Percentiles rank a stretch among this genome's conserved stretches.
Evolutionary conservation across 2,888 invertebrate species (phyloP).

Genomic region (Eledona agricola): DNA sequence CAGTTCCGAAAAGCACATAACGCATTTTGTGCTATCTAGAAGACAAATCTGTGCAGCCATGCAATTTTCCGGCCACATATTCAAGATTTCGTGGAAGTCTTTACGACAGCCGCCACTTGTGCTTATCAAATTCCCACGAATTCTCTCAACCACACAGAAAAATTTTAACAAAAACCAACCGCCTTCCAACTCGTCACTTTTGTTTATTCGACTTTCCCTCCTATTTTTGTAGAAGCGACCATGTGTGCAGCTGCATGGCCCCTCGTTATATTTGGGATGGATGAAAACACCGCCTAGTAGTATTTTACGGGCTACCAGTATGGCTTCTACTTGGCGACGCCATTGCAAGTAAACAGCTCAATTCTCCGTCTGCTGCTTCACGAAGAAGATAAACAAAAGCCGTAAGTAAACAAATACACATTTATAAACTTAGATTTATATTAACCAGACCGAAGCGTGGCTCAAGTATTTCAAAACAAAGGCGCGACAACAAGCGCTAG

Average conservation of each 20-base stretch:
- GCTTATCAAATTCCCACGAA: constrained; percentile 18
- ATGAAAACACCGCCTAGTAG: constrained; percentile 41
- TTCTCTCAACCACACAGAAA: constrained; percentile 3
- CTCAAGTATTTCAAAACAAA: constrained; percentile 32
- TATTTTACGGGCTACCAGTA: constrained; percentile 21
- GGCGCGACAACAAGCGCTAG: no score
- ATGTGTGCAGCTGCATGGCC: constrained; percentile 34
- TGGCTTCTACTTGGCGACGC: constrained; percentile 51
- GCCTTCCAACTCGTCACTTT: constrained; percentile 14
- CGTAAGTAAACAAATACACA: constrained; percentile 51
- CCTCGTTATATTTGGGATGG: constrained; percentile 39
- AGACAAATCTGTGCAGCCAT: no score
- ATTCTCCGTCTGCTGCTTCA: constrained; percentile 46
- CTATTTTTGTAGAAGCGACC: constrained; percentile 35
- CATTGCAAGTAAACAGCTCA: constrained; percentile 54
- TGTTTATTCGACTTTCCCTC: constrained; percentile 45
- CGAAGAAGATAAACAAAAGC: constrained; percentile 47
- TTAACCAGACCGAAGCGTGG: constrained; percentile 48
- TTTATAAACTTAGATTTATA: constrained; percentile 47
- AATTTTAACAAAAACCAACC: constrained; percentile 7
- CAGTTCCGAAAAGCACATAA: no score
- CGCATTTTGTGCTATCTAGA: no score
- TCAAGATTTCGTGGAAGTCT: constrained; percentile 20
- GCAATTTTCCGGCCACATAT: no score
- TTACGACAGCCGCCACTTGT: constrained; percentile 7